Evolutionary conservation across 2,797 vertebrate genomes (phyloP), one percentile per base, ranked within the genome.

Genomic region (Acanthurus leucopareius): DNA sequence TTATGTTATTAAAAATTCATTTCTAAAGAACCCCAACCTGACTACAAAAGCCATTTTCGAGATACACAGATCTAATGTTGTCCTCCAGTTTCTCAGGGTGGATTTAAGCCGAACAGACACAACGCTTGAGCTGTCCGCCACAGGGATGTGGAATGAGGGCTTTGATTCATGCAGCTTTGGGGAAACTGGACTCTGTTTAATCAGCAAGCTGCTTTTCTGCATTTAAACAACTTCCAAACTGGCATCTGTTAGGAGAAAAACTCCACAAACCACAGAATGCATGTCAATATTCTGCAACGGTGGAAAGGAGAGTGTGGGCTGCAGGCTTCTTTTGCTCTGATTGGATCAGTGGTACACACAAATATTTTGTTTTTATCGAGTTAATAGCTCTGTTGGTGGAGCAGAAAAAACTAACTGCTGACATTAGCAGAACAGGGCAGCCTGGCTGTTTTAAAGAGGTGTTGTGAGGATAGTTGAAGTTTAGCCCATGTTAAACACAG

Each of bases 161-260:
- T 88, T 73, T 80, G 66, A 88, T 53, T 79, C 73, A 61, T 35
- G 63, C 61, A 47, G 54, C 78, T 67, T 65, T n/a, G 22, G 58
- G 62, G 69, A 79, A 84, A 81, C 38, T 80, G 69, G 69, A 81
- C 57, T 72, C 65, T 66, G 77, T 88, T 89, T 82, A 91, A 90
- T 86, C 86, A 83, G 77, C 67, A 42, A 69, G 80, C 62, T 82
- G 82, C 69, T 78, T 71, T 68, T 79, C 76, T 84, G 84, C 69
- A 81, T 86, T 91, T 83, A 79, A 87, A 88, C 75, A 76, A 80
- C 70, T 71, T 80, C 80, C 65, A 75, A 89, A 85, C 85, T 72
- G 73, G 51, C 71, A 84, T 83, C 73, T 74, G 64, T 10, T 22
- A 52, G 56, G 35, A 90, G 75, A 74, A 87, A 77, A 82, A 63